Conservation (phyloP, 2,797 vertebrate species). For the Craterocephalus amniculus region DNA sequence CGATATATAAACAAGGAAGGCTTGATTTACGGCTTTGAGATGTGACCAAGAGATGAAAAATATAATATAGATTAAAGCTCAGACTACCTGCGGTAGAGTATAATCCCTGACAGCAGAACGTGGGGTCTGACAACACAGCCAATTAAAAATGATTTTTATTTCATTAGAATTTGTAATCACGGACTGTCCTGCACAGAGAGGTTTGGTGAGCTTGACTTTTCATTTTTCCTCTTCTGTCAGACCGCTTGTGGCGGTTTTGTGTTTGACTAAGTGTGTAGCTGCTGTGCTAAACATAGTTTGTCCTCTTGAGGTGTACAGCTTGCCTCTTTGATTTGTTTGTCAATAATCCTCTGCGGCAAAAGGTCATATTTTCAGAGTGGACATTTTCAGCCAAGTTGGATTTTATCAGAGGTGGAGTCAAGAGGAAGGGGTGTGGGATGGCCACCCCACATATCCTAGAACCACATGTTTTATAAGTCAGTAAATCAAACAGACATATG, state of each 20-base stretch:
- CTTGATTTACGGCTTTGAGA: slow-evolving; percentile 15
- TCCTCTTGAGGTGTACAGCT: slow-evolving; percentile 28
- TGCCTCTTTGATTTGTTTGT: slow-evolving; percentile 57
- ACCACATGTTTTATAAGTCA: neutral
- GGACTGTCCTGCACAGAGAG: too few relatives aligned
- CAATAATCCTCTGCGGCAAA: slow-evolving; percentile 48
- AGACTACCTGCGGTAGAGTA: neutral
- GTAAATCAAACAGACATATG: neutral
- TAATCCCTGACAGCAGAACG: neutral
- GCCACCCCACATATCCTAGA: too few relatives aligned
- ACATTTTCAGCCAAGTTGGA: slow-evolving; percentile 55
- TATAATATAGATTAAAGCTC: neutral
- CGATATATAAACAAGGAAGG: slow-evolving; percentile 15
- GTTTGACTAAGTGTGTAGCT: neutral
- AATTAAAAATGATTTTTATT: neutral
- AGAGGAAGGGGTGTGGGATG: too few relatives aligned
- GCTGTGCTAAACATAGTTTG: slow-evolving; percentile 27
- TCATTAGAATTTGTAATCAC: neutral
- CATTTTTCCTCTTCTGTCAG: neutral
- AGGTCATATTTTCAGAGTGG: slow-evolving; percentile 44
- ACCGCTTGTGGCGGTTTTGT: neutral
- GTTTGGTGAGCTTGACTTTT: fast-evolving
- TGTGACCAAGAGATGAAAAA: slow-evolving; percentile 8
- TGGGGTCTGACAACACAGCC: neutral
- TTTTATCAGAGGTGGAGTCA: slow-evolving; percentile 43